Evolutionary conservation across 2,113 vertebrate species (phyloP).

Genomic region (Platycercus adscitus): DNA sequence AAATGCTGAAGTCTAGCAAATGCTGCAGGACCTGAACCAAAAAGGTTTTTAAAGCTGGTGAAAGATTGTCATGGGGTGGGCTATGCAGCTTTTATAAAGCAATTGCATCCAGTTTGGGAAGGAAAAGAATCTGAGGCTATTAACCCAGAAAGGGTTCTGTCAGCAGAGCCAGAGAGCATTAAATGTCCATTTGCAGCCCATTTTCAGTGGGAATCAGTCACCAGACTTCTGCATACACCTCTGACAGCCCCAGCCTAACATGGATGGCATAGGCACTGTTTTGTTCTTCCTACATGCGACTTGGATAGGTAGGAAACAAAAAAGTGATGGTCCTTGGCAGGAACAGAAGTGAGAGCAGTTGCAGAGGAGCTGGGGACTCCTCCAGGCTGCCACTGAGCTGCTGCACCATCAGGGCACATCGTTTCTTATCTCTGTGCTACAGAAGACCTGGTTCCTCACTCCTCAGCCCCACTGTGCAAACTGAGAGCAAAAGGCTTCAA

Average conservation of each 20-base stretch:
- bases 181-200: not conserved
- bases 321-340: not conserved
- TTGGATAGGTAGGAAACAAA: not conserved
- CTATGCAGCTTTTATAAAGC: conserved; percentile 7
- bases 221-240: not conserved
- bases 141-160: not conserved
- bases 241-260: not conserved
- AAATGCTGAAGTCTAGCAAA: conserved; percentile 23
- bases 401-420: not conserved
- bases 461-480: not conserved
- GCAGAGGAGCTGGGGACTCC: not conserved
- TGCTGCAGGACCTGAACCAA: conserved; percentile 2
- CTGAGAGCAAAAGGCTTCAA: not conserved
- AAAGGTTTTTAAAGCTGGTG: conserved; percentile 34
- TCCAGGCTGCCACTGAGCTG: not conserved
- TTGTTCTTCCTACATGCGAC: not conserved
- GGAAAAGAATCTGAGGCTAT: not conserved
- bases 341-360: not conserved
- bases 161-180: not conserved
- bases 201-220: not conserved
- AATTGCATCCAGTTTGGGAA: not conserved
- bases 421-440: not conserved
- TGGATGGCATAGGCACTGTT: not conserved
- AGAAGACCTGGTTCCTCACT: not conserved
- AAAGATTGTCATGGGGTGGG: conserved; percentile 27